Evolutionary conservation across 2,113 vertebrate genomes (phyloP).

Genomic region (Hypomesus transpacificus): DNA sequence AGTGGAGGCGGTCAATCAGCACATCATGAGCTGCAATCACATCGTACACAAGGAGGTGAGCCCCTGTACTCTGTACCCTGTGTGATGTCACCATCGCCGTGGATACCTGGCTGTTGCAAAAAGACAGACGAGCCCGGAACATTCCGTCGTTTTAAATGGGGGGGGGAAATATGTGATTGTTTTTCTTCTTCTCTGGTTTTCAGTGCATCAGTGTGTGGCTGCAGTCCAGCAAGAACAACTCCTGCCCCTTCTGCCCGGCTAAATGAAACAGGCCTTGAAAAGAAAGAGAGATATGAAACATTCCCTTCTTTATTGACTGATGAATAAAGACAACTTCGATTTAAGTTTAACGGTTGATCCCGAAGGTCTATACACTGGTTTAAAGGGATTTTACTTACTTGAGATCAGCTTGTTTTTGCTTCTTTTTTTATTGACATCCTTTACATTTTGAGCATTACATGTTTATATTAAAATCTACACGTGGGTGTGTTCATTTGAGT

Average conservation of each 20-base stretch:
- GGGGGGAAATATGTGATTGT: not conserved
- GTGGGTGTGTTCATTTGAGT: too few relatives aligned
- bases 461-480: too few relatives aligned
- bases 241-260: slow-evolving; percentile 81
- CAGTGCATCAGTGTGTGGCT: slow-evolving; percentile 88
- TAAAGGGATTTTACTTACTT: too few relatives aligned
- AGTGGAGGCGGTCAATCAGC: slow-evolving; percentile 74
- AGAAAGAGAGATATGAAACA: not conserved
- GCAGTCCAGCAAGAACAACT: slow-evolving; percentile 78
- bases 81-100: not conserved
- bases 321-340: not conserved
- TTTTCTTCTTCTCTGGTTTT: slow-evolving; percentile 45
- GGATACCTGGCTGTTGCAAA: not conserved
- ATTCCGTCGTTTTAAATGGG: too few relatives aligned
- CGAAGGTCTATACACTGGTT: too few relatives aligned
- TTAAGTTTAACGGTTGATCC: not conserved
- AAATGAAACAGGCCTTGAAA: slow-evolving; percentile 20
- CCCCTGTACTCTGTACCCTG: not conserved
- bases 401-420: too few relatives aligned
- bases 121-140: too few relatives aligned
- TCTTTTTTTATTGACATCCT: too few relatives aligned
- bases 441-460: too few relatives aligned
- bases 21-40: slow-evolving; percentile 77
- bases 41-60: slow-evolving; percentile 81
- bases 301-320: not conserved